Evolutionary conservation across 2,888 invertebrate genomes (phyloP).

Genomic region (Cryptus viduatorius): DNA sequence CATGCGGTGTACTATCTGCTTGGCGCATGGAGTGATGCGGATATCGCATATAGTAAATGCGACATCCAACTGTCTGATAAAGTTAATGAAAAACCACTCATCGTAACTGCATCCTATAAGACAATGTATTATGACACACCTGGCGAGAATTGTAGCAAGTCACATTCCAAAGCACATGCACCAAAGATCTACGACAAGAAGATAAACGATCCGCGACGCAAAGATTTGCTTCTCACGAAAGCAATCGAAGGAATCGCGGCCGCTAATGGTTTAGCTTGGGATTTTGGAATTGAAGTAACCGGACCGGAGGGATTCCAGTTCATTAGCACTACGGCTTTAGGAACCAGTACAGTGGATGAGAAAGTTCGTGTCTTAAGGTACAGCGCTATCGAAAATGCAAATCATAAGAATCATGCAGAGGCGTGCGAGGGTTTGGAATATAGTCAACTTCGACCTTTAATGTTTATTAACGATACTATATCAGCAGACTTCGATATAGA

Average conservation of each 20-base stretch:
- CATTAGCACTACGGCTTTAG: slow-evolving; percentile 86
- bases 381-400: slow-evolving; percentile 69
- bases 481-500: slow-evolving; percentile 85
- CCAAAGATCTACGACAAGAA: slow-evolving; percentile 64
- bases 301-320: slow-evolving; percentile 85
- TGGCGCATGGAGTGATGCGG: slow-evolving; percentile 62
- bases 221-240: slow-evolving; percentile 85
- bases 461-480: slow-evolving; percentile 85
- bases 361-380: slow-evolving; percentile 86
- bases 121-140: slow-evolving; percentile 56
- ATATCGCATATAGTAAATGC: slow-evolving; percentile 85
- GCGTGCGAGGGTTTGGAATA: slow-evolving; percentile 85
- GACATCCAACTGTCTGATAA: slow-evolving; percentile 86
- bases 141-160: slow-evolving; percentile 4
- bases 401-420: slow-evolving; percentile 83
- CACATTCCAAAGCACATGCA: slow-evolving; percentile 59
- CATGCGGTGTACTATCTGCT: neutral
- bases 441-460: neutral
- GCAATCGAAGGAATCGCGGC: slow-evolving; percentile 87
- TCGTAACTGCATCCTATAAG: slow-evolving; percentile 83
- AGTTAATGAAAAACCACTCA: slow-evolving; percentile 85
- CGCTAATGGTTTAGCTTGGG: slow-evolving; percentile 84
- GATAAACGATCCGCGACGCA: slow-evolving; percentile 86
- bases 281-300: slow-evolving; percentile 87
- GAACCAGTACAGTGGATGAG: slow-evolving; percentile 87